Evolutionary conservation across 2,888 invertebrate species (phyloP), one percentile per base, ranked within the genome.

Genomic region (Conistra vaccinii): DNA sequence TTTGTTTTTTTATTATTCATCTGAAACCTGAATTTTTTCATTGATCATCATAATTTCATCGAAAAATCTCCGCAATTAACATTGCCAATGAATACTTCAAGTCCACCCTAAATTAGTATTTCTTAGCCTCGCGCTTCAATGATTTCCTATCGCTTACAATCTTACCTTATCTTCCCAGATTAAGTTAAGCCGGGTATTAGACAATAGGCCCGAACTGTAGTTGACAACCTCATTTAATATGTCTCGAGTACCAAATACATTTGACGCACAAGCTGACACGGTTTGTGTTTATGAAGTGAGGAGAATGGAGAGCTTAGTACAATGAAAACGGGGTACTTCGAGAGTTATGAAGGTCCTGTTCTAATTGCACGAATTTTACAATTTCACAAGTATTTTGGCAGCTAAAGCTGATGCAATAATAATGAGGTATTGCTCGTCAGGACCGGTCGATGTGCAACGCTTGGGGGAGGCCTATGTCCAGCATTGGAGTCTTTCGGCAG

Each of bases 201-300:
- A 82, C 84, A 82, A 82, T 83, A 76, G 69, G 58, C 58, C 57
- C 14, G 32, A 76, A 80, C 80, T 82, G 84, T 72, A 67, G 45
- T 26, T 83, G 82, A 83, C 82, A 84, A 53, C 26, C 60, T 70
- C 55, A 70, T 74, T 74, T 60, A 80, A 76, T 68, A 63, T 51
- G 76, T 83, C 42, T 69, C 45, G n/a, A 68, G 67, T 67, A 51
- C 69, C 71, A 45, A 76, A 82, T 57, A 76, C 61, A 70, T 80
- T 80, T 76, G 67, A 69, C 76, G 48, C n/a, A 60, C 57, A 68
- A 63, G 70, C 69, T 80, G 69, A 80, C 80, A 76, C 45, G 35
- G 55, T 26, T 60, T 48, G 45, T 82, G 71, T 80, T 83, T 35
- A 60, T 51, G 68, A 75, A 48, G 42, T 39, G 62, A 32, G 62